Conservation (phyloP, 2,888 invertebrate species). For the Acrobasis consociella region DNA sequence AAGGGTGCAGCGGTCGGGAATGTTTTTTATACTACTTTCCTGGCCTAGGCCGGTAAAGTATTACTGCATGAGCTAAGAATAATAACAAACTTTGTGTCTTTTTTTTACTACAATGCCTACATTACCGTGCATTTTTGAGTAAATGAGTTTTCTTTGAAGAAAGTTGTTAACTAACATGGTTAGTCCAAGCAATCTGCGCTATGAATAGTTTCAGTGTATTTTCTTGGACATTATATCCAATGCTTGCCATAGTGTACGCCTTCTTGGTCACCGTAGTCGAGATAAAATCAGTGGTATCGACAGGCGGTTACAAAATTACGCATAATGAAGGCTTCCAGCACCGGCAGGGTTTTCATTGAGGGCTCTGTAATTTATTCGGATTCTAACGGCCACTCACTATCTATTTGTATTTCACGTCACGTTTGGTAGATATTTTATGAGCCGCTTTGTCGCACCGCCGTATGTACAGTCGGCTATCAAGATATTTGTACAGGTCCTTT, state of each 20-base stretch:
- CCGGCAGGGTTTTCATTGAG: background rate
- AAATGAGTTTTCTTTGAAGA: too few relatives aligned
- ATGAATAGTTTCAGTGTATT: background rate
- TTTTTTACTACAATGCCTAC: too few relatives aligned
- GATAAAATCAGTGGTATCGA: slow-evolving; percentile 18
- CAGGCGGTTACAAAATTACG: slow-evolving; percentile 26
- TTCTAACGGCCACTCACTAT: background rate
- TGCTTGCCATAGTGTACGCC: background rate
- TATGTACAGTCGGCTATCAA: background rate
- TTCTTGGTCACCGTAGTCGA: background rate
- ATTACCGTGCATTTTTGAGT: too few relatives aligned
- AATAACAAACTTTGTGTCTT: too few relatives aligned
- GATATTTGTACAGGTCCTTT: too few relatives aligned
- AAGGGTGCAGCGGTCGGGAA: too few relatives aligned
- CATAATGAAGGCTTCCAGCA: slow-evolving; percentile 23
- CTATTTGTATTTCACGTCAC: slow-evolving; percentile 1
- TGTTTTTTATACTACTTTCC: too few relatives aligned
- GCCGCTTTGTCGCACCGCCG: background rate
- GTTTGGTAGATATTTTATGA: background rate
- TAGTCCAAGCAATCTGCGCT: too few relatives aligned
- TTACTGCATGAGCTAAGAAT: too few relatives aligned
- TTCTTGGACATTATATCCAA: background rate
- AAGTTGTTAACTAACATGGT: too few relatives aligned
- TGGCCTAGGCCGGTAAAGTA: too few relatives aligned
- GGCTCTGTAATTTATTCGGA: background rate